These are phyloP conservation scores for Bubalus kerabau DNA, from an alignment of 2,113 vertebrate species.

Conservation along the genomic window DNA sequence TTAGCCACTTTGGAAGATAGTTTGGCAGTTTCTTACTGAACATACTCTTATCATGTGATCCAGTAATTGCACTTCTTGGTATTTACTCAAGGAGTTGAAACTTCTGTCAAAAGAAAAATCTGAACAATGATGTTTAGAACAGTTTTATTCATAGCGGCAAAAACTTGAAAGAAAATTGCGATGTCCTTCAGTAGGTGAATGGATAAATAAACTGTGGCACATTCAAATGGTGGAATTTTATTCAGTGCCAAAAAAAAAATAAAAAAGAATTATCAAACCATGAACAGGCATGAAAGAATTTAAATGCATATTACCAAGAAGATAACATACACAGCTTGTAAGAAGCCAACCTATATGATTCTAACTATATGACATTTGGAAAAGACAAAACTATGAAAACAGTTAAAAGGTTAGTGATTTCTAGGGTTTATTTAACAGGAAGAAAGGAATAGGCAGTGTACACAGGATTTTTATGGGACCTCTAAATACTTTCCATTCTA, in stretches of 20 bases:
- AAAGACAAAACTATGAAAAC: neutral
- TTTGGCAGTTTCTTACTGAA: neutral
- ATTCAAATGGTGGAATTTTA: neutral
- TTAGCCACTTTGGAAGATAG: neutral
- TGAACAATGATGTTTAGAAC: neutral
- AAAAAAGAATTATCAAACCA: neutral
- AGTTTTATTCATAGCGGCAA: neutral
- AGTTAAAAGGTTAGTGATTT: neutral
- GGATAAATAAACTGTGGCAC: neutral
- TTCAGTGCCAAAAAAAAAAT: neutral
- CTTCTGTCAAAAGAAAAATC: neutral
- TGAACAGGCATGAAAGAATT: neutral
- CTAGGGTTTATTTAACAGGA: neutral
- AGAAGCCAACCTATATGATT: neutral
- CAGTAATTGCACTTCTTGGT: neutral
- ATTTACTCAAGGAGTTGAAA: neutral
- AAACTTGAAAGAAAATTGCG: neutral
- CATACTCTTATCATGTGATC: neutral
- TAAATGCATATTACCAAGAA: neutral
- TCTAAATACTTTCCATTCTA: neutral
- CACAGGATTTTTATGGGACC: neutral
- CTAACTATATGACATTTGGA: neutral
- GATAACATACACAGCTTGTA: neutral
- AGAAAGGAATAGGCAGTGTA: neutral
- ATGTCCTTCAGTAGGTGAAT: neutral